phyloP scores from a whole-genome alignment of 2,797 vertebrate genomes.

The Lates japonicus region DNA sequence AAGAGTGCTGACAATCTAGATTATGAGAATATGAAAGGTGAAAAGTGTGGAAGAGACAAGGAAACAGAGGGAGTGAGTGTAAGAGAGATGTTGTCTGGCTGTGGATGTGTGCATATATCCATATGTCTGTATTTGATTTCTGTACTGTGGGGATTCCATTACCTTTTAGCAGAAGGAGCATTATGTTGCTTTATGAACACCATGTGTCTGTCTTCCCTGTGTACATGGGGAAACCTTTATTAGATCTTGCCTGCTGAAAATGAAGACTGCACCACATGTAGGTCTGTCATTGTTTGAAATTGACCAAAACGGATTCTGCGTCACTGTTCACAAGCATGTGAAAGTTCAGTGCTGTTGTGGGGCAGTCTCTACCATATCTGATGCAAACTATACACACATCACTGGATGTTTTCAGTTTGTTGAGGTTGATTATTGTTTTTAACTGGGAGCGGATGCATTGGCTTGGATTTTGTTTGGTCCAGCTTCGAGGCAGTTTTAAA shows the following conservation, averaged over 20 bases:
- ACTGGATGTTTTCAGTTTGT: constrained; percentile 55
- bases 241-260: constrained; percentile 71
- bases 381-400: constrained; percentile 51
- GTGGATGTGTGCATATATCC: constrained; percentile 45
- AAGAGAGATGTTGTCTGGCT: constrained; percentile 39
- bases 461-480: constrained; percentile 47
- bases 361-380: constrained; percentile 46
- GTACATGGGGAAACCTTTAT: constrained; percentile 70
- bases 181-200: constrained; percentile 76
- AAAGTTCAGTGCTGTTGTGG: constrained; percentile 57
- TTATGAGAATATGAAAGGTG: constrained; percentile 69
- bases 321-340: constrained; percentile 60
- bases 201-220: constrained; percentile 74
- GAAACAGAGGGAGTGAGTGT: constrained; percentile 29
- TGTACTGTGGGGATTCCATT: constrained; percentile 71
- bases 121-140: constrained; percentile 72
- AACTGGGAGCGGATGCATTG: constrained; percentile 72
- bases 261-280: constrained; percentile 63
- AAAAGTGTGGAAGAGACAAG: constrained; percentile 47
- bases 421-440: constrained; percentile 69
- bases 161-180: constrained; percentile 63
- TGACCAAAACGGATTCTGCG: constrained; percentile 47
- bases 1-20: constrained; percentile 74
- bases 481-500: constrained; percentile 40
- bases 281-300: constrained; percentile 64